Evolutionary conservation across 2,797 vertebrate species (phyloP), one percentile per base, ranked within the genome.

Genomic region (Buphagus erythrorhynchus): DNA sequence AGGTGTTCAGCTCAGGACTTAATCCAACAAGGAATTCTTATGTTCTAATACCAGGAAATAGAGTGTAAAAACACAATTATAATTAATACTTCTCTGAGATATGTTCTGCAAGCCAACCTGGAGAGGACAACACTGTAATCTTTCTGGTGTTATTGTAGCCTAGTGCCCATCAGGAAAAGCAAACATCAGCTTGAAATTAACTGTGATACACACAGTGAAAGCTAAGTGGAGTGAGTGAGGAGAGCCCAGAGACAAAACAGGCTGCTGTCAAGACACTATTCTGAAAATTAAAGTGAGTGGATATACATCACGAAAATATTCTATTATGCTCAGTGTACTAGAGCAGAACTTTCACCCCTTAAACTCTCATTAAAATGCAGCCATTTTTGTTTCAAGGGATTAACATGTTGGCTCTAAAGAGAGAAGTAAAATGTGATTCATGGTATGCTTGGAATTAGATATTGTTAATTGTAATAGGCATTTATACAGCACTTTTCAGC

Each of bases 341-440:
- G 71, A 97, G 59, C 35, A 96, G 87, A 94, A 75, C 55, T 96
- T 95, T 90, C 71, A 74, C 91, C 93, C 94, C 87, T 96, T 88
- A 96, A 95, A 94, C 81, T 72, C 67, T 97, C 93, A 97, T 97
- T 96, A 95, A 96, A 96, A 97, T 97, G 94, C 94, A 97, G 52
- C 43, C 92, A 72, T 94, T 83, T 79, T 97, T 95, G 89, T 96
- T 95, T 97, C 95, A 95, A 93, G 84, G 87, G 96, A 97, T 97
- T 97, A 97, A 95, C 94, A 95, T 91, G 63, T 95, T 96, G 76
- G 58, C 79, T 96, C 67, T 96, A 87, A 97, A 97, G 78, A 93
- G 51, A 91, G 71, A 96, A 90, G 87, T 91, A 95, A 95, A 81
- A 83, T 93, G 65, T 86, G 81, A 97, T 94, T 96, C 91, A 69